These are phyloP conservation scores for Corythoichthys intestinalis DNA, from an alignment of 2,113 vertebrate species.

Conservation along the genomic window DNA sequence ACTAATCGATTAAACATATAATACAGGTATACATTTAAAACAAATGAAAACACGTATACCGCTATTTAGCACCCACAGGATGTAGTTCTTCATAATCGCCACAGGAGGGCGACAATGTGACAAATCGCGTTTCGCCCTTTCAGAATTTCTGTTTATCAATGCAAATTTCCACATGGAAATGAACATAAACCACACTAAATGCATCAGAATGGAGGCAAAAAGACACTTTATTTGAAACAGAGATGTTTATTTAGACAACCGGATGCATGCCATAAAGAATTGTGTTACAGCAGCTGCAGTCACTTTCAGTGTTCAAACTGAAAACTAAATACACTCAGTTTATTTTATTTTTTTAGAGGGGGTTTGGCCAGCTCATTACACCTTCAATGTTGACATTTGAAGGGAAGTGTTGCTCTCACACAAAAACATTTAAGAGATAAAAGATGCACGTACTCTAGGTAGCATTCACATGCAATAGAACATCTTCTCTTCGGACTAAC, in stretches of 20 bases:
- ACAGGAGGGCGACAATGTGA: not conserved
- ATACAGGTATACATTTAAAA: too few species aligned
- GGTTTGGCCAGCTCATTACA: conserved; percentile 36
- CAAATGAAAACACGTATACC: too few species aligned
- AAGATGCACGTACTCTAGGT: conserved; percentile 79
- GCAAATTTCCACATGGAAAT: not conserved
- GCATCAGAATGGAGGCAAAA: not conserved
- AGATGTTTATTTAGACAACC: conserved; percentile 75
- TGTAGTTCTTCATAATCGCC: not conserved
- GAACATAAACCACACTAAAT: too few species aligned
- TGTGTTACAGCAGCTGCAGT: conserved; percentile 59
- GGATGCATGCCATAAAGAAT: conserved; percentile 72
- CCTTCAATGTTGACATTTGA: conserved; percentile 61
- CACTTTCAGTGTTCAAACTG: conserved; percentile 49
- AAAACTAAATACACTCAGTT: not conserved
- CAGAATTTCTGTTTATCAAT: not conserved
- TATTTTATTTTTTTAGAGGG: not conserved
- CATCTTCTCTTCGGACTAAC: conserved; percentile 67
- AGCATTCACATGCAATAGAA: conserved; percentile 89
- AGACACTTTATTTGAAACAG: conserved; percentile 50
- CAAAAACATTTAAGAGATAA: conserved; percentile 79
- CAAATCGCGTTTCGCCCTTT: not conserved
- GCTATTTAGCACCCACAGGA: not conserved
- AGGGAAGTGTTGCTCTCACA: conserved; percentile 80
- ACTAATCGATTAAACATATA: too few species aligned